Evolutionary conservation across 2,113 vertebrate species (phyloP).

Genomic region (Stigmatopora nigra): DNA sequence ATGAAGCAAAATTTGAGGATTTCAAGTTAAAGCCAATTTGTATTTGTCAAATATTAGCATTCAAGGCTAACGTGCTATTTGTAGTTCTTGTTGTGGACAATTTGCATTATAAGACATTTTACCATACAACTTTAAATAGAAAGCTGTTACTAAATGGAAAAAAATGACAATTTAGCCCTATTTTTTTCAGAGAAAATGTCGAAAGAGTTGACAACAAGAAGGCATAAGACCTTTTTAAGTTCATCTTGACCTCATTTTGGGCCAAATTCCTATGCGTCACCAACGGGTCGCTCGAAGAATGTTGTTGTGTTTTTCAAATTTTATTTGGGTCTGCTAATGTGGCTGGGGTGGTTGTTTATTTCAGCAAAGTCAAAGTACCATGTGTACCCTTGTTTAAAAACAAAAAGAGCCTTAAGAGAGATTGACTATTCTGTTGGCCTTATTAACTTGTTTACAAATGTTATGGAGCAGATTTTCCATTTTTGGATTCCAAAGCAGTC

Average conservation of each 20-base stretch:
- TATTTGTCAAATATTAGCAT: not conserved
- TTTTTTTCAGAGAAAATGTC: not conserved
- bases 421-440: constrained; percentile 54
- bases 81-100: constrained; percentile 1
- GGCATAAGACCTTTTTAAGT: too few species aligned
- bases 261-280: not conserved
- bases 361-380: not conserved
- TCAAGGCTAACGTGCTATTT: not conserved
- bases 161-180: not conserved
- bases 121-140: too few species aligned
- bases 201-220: not conserved
- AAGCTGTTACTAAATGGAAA: too few species aligned
- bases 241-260: not conserved
- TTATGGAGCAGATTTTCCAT: constrained; percentile 37
- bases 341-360: not conserved
- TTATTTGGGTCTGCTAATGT: not conserved
- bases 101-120: not conserved
- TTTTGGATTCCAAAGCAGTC: constrained; percentile 35
- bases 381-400: not conserved
- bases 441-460: constrained; percentile 65
- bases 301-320: not conserved
- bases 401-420: constrained; percentile 37
- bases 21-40: not conserved
- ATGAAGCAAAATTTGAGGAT: not conserved
- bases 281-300: not conserved